Evolutionary conservation across 1,140 invertebrate genomes (phyloP).

Genomic region (Cydia fagiglandana): DNA sequence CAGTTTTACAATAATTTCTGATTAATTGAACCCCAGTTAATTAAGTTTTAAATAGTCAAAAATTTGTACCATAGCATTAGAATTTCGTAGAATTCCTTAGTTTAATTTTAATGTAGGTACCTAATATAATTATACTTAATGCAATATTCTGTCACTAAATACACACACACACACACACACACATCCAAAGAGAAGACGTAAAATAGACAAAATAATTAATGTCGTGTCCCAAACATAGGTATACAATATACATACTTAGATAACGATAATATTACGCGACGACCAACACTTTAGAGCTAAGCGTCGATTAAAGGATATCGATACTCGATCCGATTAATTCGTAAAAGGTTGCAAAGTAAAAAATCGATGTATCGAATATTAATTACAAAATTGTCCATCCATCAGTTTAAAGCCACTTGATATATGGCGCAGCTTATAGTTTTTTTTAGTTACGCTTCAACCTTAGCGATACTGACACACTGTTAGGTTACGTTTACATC

Average conservation of each 20-base stretch:
- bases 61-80: too few relatives aligned
- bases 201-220: not conserved
- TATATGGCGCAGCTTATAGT: constrained; percentile 19
- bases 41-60: too few relatives aligned
- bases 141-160: too few relatives aligned
- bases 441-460: not conserved
- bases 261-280: not conserved
- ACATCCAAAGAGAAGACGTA: not conserved
- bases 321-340: constrained; percentile 19
- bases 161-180: too few relatives aligned
- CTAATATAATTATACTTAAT: too few relatives aligned
- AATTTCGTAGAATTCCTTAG: too few relatives aligned
- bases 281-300: constrained; percentile 17
- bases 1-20: too few relatives aligned
- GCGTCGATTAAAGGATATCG: constrained; percentile 33
- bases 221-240: not conserved
- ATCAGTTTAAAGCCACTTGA: constrained; percentile 41
- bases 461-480: not conserved
- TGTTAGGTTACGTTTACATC: not conserved
- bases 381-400: constrained; percentile 43
- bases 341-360: constrained; percentile 30
- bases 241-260: not conserved
- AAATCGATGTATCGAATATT: constrained; percentile 33
- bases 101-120: too few relatives aligned
- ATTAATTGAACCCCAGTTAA: too few relatives aligned